Evolutionary conservation across 2,888 invertebrate species (phyloP), one percentile per base, ranked within the genome.

Genomic region (Plagiodera versicolora): DNA sequence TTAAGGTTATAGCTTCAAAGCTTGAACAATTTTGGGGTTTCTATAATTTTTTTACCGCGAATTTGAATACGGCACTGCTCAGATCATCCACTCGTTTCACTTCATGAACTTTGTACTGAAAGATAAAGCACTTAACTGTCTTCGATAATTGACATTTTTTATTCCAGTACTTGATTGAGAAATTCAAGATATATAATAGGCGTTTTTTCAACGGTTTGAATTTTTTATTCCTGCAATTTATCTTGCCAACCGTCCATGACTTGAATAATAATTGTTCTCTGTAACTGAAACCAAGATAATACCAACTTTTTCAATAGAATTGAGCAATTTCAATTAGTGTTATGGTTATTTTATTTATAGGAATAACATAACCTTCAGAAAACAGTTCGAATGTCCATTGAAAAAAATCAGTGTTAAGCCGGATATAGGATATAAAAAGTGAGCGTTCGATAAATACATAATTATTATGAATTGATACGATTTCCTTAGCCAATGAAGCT

Each of bases 301-400:
- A 24, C 24, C 24, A 5, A 24, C 19, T 10, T 20, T 19, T 61
- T 58, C 52, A n/a, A 46, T 58, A 19, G 51, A 39, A 45, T 63
- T 59, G 51, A 28, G 56, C 17, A 59, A 63, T 24, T 44, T 17
- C 47, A 52, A 63, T 59, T 52, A 63, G 32, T 45, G 58, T 32
- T 39, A 60, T 54, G 46, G 55, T 16, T 58, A 48, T 46, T 16
- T 48, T 19, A 17, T 56, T 60, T 57, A 62, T 64, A 63, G 45
- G 64, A 67, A 62, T 54, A 56, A 59, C 46, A 57, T 57, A 59
- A 56, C 64, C 64, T 67, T 67, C 64, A 56, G 18, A 58, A 59
- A 60, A 58, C 60, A 55, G 2, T 4, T 64, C 64, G 62, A n/a
- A n/a, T 64, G 35, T 17, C 11, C 11, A 48, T 18, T 45, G 44